Evolutionary conservation across 2,113 vertebrate species (phyloP).

Genomic region (Tachysurus vachellii): DNA sequence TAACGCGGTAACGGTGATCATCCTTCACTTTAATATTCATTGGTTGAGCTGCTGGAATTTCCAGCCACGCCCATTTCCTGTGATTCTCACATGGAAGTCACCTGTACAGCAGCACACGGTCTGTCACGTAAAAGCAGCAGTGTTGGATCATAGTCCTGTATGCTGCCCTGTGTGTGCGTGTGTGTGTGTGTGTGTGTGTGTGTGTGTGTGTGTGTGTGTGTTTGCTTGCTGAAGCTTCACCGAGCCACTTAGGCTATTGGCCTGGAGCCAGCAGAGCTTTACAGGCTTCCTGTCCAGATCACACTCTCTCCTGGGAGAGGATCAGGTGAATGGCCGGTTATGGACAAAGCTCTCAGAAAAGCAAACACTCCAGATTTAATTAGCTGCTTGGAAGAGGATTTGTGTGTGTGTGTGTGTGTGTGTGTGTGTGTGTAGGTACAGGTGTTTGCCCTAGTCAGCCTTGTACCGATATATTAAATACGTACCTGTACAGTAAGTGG

Average conservation of each 20-base stretch:
- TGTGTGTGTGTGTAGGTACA: background rate
- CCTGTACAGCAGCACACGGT: background rate
- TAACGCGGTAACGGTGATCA: no score
- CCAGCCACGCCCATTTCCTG: background rate
- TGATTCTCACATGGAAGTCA: background rate
- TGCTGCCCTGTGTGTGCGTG: constrained; percentile 22
- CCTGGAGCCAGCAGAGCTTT: constrained; percentile 38
- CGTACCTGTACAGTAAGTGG: background rate
- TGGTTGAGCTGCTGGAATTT: background rate
- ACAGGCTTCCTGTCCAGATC: constrained; percentile 54
- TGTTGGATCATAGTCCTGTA: background rate
- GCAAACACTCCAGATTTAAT: constrained; percentile 80
- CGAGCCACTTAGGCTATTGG: constrained; percentile 43
- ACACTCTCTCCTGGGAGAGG: constrained; percentile 60
- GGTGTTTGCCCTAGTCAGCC: background rate
- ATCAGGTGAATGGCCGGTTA: constrained; percentile 70
- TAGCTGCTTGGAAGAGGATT: constrained; percentile 76
- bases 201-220: constrained; percentile 45
- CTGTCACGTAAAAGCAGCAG: background rate
- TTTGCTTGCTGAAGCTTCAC: constrained; percentile 23
- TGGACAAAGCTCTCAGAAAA: constrained; percentile 71
- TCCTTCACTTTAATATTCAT: background rate
- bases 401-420: constrained; percentile 49
- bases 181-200: constrained; percentile 46
- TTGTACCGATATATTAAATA: background rate